Conservation (phyloP, 1,140 invertebrate genomes). For the Procambarus virginalis region DNA sequence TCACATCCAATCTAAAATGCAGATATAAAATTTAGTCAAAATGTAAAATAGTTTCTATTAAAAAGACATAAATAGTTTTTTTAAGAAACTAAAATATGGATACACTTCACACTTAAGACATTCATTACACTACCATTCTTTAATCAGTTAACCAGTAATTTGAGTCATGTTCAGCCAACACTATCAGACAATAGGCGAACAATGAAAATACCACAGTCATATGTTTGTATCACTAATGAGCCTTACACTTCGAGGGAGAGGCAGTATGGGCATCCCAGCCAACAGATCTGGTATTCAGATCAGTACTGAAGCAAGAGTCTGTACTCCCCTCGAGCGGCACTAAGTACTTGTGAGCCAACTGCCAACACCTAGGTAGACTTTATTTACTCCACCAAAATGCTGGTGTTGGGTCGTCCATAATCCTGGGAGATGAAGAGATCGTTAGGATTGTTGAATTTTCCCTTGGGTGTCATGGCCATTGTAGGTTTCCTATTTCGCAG, state of each 20-base stretch:
- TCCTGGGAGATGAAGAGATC: constrained; percentile 57
- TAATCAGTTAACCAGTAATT: neutral
- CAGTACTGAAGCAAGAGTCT: constrained; percentile 12
- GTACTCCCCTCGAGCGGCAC: neutral
- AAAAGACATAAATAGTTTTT: constrained; percentile 37
- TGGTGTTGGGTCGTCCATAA: constrained; percentile 56
- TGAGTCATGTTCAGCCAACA: constrained; percentile 15
- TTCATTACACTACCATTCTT: constrained; percentile 21
- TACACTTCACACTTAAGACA: constrained; percentile 27
- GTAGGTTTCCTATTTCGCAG: constrained; percentile 39
- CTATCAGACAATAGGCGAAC: constrained; percentile 19
- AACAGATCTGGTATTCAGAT: neutral
- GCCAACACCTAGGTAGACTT: neutral
- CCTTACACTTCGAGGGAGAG: constrained; percentile 26
- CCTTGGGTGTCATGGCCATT: constrained; percentile 42
- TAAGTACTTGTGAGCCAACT: constrained; percentile 22
- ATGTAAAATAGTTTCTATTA: neutral
- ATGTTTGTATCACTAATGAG: constrained; percentile 55
- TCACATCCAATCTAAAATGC: neutral
- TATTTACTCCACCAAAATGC: constrained; percentile 56
- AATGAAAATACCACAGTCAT: constrained; percentile 58
- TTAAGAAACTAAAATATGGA: constrained; percentile 40
- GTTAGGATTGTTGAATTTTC: constrained; percentile 53
- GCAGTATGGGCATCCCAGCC: neutral
- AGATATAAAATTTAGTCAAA: neutral